Evolutionary conservation across 2,113 vertebrate species (phyloP).

Genomic region (Abramis brama): DNA sequence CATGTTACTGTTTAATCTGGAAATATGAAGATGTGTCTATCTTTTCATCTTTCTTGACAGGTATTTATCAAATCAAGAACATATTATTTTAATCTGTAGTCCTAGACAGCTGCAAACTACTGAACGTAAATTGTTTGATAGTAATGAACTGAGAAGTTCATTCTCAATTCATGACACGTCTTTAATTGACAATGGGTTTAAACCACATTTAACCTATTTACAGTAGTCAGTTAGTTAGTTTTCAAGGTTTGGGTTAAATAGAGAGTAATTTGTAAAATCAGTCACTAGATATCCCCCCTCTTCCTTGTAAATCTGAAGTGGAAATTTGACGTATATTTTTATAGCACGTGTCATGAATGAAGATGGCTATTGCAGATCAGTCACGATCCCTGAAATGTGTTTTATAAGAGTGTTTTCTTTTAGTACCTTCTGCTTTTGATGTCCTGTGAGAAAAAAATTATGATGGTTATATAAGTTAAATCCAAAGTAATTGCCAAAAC

Average conservation of each 20-base stretch:
- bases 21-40: too few species aligned
- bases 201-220: background rate
- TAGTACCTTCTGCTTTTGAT: background rate
- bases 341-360: background rate
- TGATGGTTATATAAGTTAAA: background rate
- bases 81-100: background rate
- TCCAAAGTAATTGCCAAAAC: background rate
- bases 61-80: too few species aligned
- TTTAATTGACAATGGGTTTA: background rate
- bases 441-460: background rate
- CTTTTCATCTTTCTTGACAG: too few species aligned
- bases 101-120: background rate
- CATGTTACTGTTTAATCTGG: too few species aligned
- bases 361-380: background rate
- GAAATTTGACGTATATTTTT: background rate
- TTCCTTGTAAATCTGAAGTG: background rate
- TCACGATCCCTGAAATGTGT: background rate
- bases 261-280: background rate
- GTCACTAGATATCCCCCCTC: background rate
- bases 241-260: background rate
- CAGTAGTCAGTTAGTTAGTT: too few species aligned
- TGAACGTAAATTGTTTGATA: background rate
- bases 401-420: background rate
- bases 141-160: background rate
- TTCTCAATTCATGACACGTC: background rate